Percentiles rank a stretch among this genome's conserved stretches.
Evolutionary conservation across 1,140 invertebrate genomes (phyloP).

Genomic region (Magallana ariakensis): DNA sequence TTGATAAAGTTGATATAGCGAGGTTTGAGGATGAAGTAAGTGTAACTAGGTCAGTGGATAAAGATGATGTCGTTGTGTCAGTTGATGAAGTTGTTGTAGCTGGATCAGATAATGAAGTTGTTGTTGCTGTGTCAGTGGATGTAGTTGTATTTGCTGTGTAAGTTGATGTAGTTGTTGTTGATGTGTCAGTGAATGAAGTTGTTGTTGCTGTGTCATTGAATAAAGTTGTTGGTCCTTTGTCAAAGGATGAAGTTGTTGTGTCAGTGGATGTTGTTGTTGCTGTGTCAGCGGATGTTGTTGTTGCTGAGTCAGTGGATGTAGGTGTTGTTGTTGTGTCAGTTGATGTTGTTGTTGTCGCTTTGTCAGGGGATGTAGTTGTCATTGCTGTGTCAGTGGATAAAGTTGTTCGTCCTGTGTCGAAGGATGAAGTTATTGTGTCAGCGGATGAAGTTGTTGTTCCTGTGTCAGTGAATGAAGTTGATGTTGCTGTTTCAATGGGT

Average conservation of each 20-base stretch:
- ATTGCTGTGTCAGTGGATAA: too few relatives aligned
- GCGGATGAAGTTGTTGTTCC: too few relatives aligned
- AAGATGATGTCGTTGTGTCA: not conserved
- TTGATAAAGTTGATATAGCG: too few relatives aligned
- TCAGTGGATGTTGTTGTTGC: not conserved
- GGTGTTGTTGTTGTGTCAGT: too few relatives aligned
- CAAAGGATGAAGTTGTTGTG: not conserved
- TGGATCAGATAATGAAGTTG: not conserved
- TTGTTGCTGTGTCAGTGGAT: not conserved
- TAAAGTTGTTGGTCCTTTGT: not conserved
- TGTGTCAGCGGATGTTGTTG: not conserved
- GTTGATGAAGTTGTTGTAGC: not conserved
- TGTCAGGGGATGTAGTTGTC: too few relatives aligned
- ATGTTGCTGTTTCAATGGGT: too few relatives aligned
- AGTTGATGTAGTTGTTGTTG: not conserved
- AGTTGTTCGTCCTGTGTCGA: not conserved
- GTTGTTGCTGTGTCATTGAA: not conserved
- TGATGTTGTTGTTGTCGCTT: too few relatives aligned
- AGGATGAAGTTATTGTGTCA: too few relatives aligned
- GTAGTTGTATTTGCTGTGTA: too few relatives aligned
- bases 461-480: too few relatives aligned
- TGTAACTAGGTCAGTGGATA: too few relatives aligned
- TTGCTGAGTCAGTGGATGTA: not conserved
- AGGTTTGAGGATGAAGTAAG: too few relatives aligned
- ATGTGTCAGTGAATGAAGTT: not conserved